These are phyloP conservation scores for Aphis gossypii DNA, from an alignment of 1,140 invertebrate genomes.

Conservation along the genomic window DNA sequence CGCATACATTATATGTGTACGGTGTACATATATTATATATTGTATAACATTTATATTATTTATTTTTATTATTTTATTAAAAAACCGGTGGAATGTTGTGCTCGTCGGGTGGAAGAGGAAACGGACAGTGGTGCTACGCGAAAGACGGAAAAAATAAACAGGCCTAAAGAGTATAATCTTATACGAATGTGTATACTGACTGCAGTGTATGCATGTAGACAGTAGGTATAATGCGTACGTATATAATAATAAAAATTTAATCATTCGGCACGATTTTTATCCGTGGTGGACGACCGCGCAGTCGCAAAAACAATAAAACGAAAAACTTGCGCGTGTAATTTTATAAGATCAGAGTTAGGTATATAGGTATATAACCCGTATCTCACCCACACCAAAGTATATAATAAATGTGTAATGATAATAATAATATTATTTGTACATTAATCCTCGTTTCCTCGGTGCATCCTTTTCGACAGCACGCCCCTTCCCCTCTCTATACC, in stretches of 20 bases:
- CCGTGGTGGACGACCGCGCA: not conserved
- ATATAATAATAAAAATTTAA: not conserved
- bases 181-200: not conserved
- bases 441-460: not conserved
- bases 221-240: not conserved
- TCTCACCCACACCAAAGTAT: too few relatives aligned
- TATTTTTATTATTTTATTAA: not conserved
- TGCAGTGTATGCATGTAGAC: not conserved
- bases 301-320: conserved; percentile 4
- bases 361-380: not conserved
- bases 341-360: not conserved
- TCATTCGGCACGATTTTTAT: not conserved
- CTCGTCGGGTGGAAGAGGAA: not conserved
- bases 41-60: not conserved
- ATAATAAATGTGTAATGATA: not conserved
- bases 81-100: not conserved
- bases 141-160: conserved; percentile 8
- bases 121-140: not conserved
- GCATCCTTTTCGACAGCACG: not conserved
- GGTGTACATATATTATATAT: not conserved
- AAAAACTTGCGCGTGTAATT: not conserved
- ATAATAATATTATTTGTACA: not conserved
- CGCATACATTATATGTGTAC: not conserved
- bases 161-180: not conserved
- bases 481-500: too few relatives aligned